Evolutionary conservation across 2,113 vertebrate species (phyloP), one percentile per base, ranked within the genome.

Genomic region (Tricholaema leucomelas): DNA sequence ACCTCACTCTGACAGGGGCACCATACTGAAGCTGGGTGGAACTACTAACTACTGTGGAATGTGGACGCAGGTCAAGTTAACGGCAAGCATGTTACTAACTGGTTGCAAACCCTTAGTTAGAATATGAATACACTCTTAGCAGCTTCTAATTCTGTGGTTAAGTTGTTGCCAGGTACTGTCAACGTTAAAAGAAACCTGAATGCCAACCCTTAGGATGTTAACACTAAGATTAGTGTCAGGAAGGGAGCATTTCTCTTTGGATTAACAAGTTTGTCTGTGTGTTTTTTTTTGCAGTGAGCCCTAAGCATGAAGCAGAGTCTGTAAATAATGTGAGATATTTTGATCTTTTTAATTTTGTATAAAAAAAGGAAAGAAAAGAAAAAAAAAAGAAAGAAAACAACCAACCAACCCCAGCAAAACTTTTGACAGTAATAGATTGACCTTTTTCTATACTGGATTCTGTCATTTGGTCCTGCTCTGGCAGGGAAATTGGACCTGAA

Each of bases 371-470:
- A 95, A 97, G 96, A 91, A 95, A 97, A 97, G 91, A 95, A 36
- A 87, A 91, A 94, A 97, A 96, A 91, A 95, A 97, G n/a, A n/a
- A n/a, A n/a, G n/a, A 97, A 93, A 6, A 10, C 48, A 50, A 50
- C 23, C 23, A 48, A 48, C 16, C 7, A 48, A 48, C 10, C 9
- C 21, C 23, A 50, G 23, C 23, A 12, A 89, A 19, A 6, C 85
- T 84, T 92, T 77, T 66, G 28, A 98, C 98, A 98, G 98, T 99
- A 99, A 99, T 99, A 99, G 99, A 98, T 98, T 98, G 98, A 98
- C 96, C 94, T 97, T 96, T 96, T 96, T 96, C 97, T 96, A 95
- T 95, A 95, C 74, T 94, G 97, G 81, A 97, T 95, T 72, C 48
- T 91, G 91, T 77, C 94, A 93, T 71, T 83, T 44, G 42, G 42